A percentile compares a stretch with the other conserved stretches of the same genome.
Evolutionary conservation across 2,797 vertebrate species (phyloP).

Genomic region (Centropyge bicolor): DNA sequence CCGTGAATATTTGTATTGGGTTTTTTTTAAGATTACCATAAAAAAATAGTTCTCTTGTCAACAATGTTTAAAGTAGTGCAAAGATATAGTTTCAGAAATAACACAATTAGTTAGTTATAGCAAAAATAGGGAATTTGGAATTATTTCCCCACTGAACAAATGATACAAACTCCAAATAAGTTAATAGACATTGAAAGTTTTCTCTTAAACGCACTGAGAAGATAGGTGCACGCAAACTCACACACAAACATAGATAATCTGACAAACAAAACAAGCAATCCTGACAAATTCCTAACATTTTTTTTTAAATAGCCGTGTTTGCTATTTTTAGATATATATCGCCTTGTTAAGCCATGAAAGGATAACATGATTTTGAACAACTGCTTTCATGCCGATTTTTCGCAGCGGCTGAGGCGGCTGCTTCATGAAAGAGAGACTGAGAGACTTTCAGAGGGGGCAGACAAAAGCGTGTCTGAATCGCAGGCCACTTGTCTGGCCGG

Average conservation of each 20-base stretch:
- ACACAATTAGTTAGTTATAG: conserved; percentile 68
- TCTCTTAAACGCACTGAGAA: conserved; percentile 58
- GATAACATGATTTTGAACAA: conserved; percentile 41
- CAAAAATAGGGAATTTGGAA: conserved; percentile 58
- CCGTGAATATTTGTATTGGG: conserved; percentile 16
- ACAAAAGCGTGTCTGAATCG: conserved; percentile 52
- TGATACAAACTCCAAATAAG: conserved; percentile 75
- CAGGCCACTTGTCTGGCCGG: conserved; percentile 48
- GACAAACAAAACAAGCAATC: conserved; percentile 23
- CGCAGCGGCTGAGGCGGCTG: conserved; percentile 48
- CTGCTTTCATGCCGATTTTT: conserved; percentile 48
- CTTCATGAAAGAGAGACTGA: conserved; percentile 53
- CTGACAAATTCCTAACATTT: conserved; percentile 10
- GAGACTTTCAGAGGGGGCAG: conserved; percentile 30
- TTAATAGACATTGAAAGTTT: conserved; percentile 76
- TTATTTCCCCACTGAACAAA: conserved; percentile 59
- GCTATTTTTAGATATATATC: conserved; percentile 43
- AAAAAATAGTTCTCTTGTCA: conserved; percentile 68
- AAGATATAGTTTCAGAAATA: conserved; percentile 75
- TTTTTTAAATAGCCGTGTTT: conserved; percentile 10
- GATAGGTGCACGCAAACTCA: conserved; percentile 36
- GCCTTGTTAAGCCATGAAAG: conserved; percentile 33
- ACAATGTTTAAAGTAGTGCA: conserved; percentile 82
- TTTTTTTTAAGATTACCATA: conserved; percentile 43
- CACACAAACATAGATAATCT: conserved; percentile 35